Evolutionary conservation across 2,797 vertebrate species (phyloP).

Genomic region (Cephalopachus bancanus): DNA sequence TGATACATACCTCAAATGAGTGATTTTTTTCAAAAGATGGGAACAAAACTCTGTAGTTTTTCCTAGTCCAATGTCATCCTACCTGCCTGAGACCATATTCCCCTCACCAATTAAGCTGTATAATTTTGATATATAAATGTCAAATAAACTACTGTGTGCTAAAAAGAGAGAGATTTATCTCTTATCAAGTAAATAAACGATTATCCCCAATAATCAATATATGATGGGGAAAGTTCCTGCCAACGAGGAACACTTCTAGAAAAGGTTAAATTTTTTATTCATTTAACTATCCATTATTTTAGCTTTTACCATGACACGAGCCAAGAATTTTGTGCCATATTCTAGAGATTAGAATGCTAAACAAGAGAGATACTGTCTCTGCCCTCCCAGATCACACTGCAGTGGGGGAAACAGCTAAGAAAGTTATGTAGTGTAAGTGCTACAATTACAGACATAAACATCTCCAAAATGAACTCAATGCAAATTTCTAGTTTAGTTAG

Average conservation of each 20-base stretch:
- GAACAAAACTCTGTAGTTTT: background rate
- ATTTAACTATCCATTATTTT: conserved; percentile 42
- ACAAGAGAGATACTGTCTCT: background rate
- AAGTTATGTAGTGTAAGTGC: background rate
- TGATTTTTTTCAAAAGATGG: conserved; percentile 1
- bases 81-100: background rate
- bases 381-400: background rate
- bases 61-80: conserved; percentile 16
- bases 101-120: background rate
- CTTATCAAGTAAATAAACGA: background rate
- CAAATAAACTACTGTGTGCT: background rate
- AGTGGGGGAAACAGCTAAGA: background rate
- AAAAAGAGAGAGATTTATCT: background rate
- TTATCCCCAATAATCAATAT: background rate
- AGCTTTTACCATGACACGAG: conserved; percentile 10
- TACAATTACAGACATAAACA: conserved; percentile 20
- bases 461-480: background rate
- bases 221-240: conserved; percentile 15
- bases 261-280: conserved; percentile 12
- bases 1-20: background rate
- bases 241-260: background rate
- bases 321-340: conserved; percentile 15
- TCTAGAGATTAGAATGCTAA: conserved; percentile 35
- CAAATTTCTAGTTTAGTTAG: conserved; percentile 25
- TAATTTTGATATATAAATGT: conserved; percentile 56